A percentile compares a stretch with the other conserved stretches of the same genome.
Conservation (phyloP, 1,140 invertebrate species). For the Drosophila kepulauana region DNA sequence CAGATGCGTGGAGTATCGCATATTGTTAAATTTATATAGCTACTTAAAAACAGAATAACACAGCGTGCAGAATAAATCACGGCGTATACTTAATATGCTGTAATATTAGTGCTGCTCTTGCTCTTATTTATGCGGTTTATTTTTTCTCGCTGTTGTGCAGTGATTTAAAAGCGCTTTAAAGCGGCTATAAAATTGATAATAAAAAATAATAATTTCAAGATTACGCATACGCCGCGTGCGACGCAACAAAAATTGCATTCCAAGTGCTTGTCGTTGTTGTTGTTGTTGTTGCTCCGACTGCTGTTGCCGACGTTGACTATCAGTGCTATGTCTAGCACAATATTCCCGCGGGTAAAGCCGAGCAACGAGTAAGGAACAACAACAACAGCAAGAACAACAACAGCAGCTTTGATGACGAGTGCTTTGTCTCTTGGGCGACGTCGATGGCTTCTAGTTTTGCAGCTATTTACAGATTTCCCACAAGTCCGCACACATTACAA, state of each 20-base stretch:
- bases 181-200: constrained; percentile 20
- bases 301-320: constrained; percentile 11
- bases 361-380: constrained; percentile 11
- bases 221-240: constrained; percentile 71
- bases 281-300: too few relatives aligned
- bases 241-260: constrained; percentile 33
- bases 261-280: constrained; percentile 37
- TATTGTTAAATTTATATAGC: too few relatives aligned
- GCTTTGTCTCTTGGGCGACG: constrained; percentile 55
- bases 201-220: constrained; percentile 56
- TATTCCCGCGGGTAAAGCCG: constrained; percentile 54
- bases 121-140: constrained; percentile 1
- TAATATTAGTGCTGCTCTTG: background rate
- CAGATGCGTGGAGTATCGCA: too few relatives aligned
- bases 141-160: background rate
- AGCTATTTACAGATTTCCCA: constrained; percentile 83
- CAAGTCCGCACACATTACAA: constrained; percentile 61
- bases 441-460: constrained; percentile 73
- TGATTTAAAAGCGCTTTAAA: constrained; percentile 17
- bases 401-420: constrained; percentile 48
- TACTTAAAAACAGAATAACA: too few relatives aligned
- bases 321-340: constrained; percentile 43
- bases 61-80: background rate
- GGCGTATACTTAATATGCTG: background rate
- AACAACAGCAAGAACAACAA: constrained; percentile 22